These are phyloP conservation scores for Achatina immaculata DNA, from an alignment of 1,140 invertebrate genomes.

Conservation along the genomic window DNA sequence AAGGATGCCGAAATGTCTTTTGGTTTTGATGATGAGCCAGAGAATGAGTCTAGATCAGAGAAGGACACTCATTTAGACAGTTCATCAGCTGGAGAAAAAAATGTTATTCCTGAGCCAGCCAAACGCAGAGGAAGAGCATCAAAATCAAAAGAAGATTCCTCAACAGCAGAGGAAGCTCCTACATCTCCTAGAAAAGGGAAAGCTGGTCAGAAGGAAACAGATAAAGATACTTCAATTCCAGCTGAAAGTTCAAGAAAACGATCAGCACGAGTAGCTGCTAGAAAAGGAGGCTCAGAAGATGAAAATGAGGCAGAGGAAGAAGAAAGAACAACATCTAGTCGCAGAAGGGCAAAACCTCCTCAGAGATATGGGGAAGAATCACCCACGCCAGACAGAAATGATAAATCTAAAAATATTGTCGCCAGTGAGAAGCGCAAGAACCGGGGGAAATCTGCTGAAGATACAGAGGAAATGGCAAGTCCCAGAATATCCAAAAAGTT, in stretches of 20 bases:
- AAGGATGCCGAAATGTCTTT: slow-evolving; percentile 44
- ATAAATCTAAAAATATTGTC: slow-evolving; percentile 35
- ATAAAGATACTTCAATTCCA: slow-evolving; percentile 33
- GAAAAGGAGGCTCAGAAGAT: slow-evolving; percentile 24
- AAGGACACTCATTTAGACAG: no score
- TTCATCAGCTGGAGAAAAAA: background rate
- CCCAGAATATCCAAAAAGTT: background rate
- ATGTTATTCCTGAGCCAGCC: slow-evolving; percentile 28
- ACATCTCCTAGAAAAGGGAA: slow-evolving; percentile 4
- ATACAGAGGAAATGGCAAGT: slow-evolving; percentile 16
- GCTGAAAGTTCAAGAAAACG: slow-evolving; percentile 6
- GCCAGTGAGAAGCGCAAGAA: background rate
- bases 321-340: slow-evolving; percentile 29
- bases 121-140: slow-evolving; percentile 2
- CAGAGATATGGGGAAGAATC: slow-evolving; percentile 43
- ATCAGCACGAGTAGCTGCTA: slow-evolving; percentile 20
- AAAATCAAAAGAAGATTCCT: slow-evolving; percentile 18
- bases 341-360: slow-evolving; percentile 35
- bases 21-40: slow-evolving; percentile 44
- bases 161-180: slow-evolving; percentile 17
- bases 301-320: slow-evolving; percentile 31
- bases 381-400: slow-evolving; percentile 35
- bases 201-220: slow-evolving; percentile 23
- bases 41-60: background rate
- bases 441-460: slow-evolving; percentile 33